Evolutionary conservation across 1,140 invertebrate genomes (phyloP), one percentile per base, ranked within the genome.

Genomic region (Drosophila bifasciata): DNA sequence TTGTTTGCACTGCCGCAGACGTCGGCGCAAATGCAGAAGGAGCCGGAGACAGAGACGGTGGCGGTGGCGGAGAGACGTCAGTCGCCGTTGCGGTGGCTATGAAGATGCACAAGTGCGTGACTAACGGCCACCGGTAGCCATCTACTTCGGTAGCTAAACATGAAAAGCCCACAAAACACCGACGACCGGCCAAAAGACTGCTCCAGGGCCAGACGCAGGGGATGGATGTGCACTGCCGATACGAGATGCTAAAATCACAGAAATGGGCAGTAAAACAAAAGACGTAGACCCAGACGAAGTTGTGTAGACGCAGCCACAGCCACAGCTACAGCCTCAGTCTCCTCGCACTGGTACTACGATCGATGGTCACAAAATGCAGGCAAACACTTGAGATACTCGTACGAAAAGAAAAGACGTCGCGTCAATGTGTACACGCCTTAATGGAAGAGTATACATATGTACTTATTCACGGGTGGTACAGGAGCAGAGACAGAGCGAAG

Each of bases 71-170:
- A 36, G 21, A 39, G 44, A 55, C 41, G 59, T 36, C 49, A 17
- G 6, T 32, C 25, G 53, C 28, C 57, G 52, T 23, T 52, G 48
- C 56, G 17, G 46, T 51, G 69, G 58, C 63, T 73, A 59, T 62
- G 57, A 25, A 72, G 79, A 69, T 88, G 83, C 84, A 88, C 71
- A 88, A 88, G 88, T 88, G 83, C 83, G 83, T 88, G 83, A 86
- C 83, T 86, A 88, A 86, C 83, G 83, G 83, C 83, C 64, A 86
- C 83, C 83, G 83, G 83, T 86, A 88, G 78, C 83, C 83, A 88
- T 88, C 83, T 88, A 88, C 83, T 79, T 88, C 83, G 78, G 83
- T 88, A 88, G 83, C 83, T 72, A 79, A 88, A 88, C 83, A 88
- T 79, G 59, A 71, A 86, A 77, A 77, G 81, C 68, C 63, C 72